phyloP scores from a whole-genome alignment of 2,113 vertebrate genomes.

The Rousettus leschenaultii region DNA sequence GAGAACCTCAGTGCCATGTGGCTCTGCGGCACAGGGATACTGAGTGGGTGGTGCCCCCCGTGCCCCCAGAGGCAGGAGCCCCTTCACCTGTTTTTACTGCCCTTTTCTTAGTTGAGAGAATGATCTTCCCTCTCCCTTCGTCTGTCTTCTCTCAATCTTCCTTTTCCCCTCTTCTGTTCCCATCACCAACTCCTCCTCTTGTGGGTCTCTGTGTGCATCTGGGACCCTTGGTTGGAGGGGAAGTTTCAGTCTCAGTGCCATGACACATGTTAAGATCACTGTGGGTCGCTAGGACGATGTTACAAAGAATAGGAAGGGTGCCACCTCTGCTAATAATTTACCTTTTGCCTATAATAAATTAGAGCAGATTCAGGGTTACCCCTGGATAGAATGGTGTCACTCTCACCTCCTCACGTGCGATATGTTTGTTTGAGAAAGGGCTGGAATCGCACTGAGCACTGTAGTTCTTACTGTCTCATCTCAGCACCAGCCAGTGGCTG shows the following conservation, averaged over 20 bases:
- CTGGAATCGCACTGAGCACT: background rate
- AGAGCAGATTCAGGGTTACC: slow-evolving; percentile 33
- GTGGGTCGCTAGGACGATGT: background rate
- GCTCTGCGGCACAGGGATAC: background rate
- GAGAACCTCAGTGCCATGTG: background rate
- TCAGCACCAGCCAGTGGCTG: background rate
- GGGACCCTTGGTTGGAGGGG: background rate
- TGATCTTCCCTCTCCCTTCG: background rate
- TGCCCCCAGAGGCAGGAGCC: background rate
- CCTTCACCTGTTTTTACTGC: background rate
- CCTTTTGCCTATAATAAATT: background rate
- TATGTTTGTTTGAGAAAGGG: background rate
- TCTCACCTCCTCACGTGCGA: background rate
- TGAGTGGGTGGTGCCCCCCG: background rate
- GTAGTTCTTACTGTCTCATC: background rate
- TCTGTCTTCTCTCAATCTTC: background rate
- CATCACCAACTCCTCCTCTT: background rate
- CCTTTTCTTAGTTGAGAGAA: background rate
- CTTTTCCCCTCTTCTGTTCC: background rate
- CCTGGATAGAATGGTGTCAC: background rate
- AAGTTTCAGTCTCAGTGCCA: background rate
- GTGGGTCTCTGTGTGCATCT: background rate
- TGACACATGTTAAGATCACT: background rate
- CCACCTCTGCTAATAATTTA: slow-evolving; percentile 11
- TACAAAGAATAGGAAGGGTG: background rate